phyloP scores from a whole-genome alignment of 1,140 invertebrate species.

The Phortica variegata region DNA sequence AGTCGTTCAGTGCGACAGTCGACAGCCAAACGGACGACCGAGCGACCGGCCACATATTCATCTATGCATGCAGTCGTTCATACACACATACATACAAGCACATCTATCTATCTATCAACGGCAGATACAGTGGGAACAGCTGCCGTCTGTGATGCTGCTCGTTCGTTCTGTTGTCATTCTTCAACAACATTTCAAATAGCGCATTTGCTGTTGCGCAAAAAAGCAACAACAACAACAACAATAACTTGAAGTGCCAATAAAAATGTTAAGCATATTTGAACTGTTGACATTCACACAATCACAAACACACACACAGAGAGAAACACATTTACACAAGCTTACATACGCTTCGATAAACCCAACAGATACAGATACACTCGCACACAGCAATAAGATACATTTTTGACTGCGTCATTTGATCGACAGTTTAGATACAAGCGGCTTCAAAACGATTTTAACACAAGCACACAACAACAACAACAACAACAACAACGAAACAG shows the following conservation, averaged over 20 bases:
- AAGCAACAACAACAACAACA: not conserved
- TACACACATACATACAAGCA: conserved; percentile 2
- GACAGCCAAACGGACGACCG: not conserved
- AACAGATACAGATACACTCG: conserved; percentile 28
- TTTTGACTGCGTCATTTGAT: too few species aligned
- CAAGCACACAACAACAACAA: too few species aligned
- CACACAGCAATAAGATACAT: too few species aligned
- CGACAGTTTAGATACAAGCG: too few species aligned
- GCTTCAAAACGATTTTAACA: too few species aligned
- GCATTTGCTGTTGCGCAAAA: too few species aligned
- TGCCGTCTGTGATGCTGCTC: conserved; percentile 19
- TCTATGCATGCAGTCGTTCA: too few species aligned
- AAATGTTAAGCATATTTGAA: conserved; percentile 53
- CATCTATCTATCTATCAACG: conserved; percentile 49
- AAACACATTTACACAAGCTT: conserved; percentile 5
- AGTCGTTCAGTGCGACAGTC: too few species aligned
- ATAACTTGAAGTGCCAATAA: conserved; percentile 49
- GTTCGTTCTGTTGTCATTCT: too few species aligned
- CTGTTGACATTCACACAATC: conserved; percentile 39
- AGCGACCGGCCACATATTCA: too few species aligned
- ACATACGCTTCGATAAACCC: conserved; percentile 36
- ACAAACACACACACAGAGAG: conserved; percentile 12
- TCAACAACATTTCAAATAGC: too few species aligned
- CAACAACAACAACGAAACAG: too few species aligned
- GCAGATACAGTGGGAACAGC: conserved; percentile 39